Evolutionary conservation across 1,140 invertebrate genomes (phyloP).

Genomic region (Drosophila kanapiae): DNA sequence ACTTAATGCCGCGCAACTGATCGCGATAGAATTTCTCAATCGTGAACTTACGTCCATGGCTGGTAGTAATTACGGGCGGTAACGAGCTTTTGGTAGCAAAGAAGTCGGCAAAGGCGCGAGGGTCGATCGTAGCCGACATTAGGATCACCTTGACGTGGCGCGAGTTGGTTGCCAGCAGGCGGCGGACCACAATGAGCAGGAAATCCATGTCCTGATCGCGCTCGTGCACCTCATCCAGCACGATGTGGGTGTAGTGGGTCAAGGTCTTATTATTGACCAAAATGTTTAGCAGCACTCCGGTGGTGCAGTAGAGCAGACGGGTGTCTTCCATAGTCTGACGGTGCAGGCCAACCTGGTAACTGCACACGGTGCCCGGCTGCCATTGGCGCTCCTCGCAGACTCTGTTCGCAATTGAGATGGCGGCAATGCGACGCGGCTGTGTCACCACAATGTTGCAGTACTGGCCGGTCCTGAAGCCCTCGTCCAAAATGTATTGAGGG

Average conservation of each 20-base stretch:
- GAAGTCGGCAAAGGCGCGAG: constrained; percentile 89
- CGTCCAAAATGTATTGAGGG: constrained; percentile 96
- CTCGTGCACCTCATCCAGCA: constrained; percentile 98
- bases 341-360: constrained; percentile 89
- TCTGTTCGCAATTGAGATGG: constrained; percentile 94
- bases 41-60: constrained; percentile 86
- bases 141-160: constrained; percentile 91
- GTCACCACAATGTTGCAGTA: constrained; percentile 93
- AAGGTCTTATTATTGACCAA: constrained; percentile 89
- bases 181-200: constrained; percentile 93
- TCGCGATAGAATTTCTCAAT: constrained; percentile 90
- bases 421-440: constrained; percentile 95
- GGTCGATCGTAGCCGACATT: constrained; percentile 95
- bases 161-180: constrained; percentile 91
- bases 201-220: constrained; percentile 97
- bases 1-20: constrained; percentile 85
- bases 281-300: constrained; percentile 91
- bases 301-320: constrained; percentile 94
- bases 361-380: constrained; percentile 92
- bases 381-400: constrained; percentile 94
- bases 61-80: constrained; percentile 88
- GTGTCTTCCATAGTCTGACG: constrained; percentile 87
- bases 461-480: constrained; percentile 87
- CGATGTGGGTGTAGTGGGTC: constrained; percentile 94
- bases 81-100: constrained; percentile 87